A percentile compares a stretch with the other conserved stretches of the same genome.
Conservation (phyloP, 2,113 vertebrate genomes). For the Crypturellus undulatus region DNA sequence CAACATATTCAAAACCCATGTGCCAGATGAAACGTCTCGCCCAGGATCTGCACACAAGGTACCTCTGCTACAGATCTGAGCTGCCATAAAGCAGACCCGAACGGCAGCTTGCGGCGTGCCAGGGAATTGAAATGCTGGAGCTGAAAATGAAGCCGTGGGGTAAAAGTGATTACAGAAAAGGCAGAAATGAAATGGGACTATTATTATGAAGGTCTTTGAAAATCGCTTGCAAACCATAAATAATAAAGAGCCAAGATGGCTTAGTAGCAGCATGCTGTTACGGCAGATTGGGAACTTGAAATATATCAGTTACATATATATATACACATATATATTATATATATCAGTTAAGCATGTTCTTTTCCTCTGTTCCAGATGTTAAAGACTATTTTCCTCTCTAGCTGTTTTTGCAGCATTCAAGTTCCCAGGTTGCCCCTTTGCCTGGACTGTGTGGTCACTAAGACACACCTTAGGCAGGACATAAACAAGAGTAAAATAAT, state of each 20-base stretch:
- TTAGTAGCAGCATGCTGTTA: background rate
- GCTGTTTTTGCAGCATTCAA: background rate
- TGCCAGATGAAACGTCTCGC: background rate
- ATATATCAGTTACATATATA: background rate
- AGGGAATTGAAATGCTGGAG: background rate
- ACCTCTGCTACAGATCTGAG: background rate
- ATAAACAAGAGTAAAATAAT: background rate
- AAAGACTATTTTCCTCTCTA: background rate
- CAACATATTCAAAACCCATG: background rate
- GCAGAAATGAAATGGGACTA: background rate
- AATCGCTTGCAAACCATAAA: background rate
- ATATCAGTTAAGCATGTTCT: background rate
- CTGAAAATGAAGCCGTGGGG: background rate
- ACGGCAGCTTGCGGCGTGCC: background rate
- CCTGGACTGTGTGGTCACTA: background rate
- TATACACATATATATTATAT: too few relatives aligned
- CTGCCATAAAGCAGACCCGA: background rate
- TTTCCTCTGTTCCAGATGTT: background rate
- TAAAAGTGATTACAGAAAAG: background rate
- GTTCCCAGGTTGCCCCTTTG: background rate
- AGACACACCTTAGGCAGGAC: rapidly evolving
- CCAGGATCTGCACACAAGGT: background rate
- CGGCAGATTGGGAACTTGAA: background rate
- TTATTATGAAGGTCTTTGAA: background rate
- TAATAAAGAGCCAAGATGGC: background rate